These are phyloP conservation scores for Acrocephalus scirpaceus DNA, from an alignment of 2,797 vertebrate genomes.

Conservation along the genomic window DNA sequence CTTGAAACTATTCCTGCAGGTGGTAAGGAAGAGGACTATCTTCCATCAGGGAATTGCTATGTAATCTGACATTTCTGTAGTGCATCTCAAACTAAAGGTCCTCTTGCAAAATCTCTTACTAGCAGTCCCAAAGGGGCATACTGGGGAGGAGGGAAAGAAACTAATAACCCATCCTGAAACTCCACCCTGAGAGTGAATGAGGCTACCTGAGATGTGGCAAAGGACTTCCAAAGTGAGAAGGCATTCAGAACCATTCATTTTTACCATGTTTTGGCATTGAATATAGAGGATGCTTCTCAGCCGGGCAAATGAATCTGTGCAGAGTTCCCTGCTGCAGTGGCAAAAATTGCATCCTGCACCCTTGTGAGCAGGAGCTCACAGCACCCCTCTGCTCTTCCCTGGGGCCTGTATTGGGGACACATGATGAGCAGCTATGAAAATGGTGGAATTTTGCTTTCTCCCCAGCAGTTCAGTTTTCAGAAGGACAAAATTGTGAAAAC, in stretches of 20 bases:
- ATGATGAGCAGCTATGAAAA: not conserved
- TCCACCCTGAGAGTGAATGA: not conserved
- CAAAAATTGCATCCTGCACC: not conserved
- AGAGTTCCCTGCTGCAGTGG: not conserved
- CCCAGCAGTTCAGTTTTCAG: not conserved
- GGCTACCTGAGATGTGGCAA: not conserved
- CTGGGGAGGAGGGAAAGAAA: not conserved
- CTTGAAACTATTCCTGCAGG: not conserved
- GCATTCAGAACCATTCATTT: not conserved
- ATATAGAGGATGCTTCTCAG: not conserved
- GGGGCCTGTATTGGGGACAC: not conserved
- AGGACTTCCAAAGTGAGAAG: not conserved
- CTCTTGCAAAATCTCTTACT: not conserved
- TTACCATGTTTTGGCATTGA: not conserved
- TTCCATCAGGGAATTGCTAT: not conserved
- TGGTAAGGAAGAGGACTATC: not conserved
- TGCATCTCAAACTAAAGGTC: not conserved
- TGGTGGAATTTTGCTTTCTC: not conserved
- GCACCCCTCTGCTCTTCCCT: not conserved
- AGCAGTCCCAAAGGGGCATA: not conserved
- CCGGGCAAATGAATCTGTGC: not conserved
- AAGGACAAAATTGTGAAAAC: not conserved
- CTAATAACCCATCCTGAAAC: not conserved
- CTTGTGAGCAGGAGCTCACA: not conserved
- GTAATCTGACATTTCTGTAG: not conserved